Base-by-base conservation (phyloP, 2,797 vertebrate genomes). In the Acestrorhynchus altus region DNA sequence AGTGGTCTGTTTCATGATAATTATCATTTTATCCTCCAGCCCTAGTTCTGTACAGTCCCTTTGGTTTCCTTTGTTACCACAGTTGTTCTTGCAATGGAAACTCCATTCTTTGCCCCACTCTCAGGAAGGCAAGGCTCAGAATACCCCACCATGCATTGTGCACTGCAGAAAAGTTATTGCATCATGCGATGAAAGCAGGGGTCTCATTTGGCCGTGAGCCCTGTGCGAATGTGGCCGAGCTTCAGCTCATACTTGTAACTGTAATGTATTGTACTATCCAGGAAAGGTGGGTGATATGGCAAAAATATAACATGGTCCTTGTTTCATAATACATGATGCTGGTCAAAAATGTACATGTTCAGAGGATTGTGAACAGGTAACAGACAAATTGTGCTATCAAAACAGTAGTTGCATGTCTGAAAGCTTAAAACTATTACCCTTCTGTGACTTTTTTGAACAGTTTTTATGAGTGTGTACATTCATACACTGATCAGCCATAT, bases 211-310 rank as follows among this genome's bases (percentile, higher is more conserved):
- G 28, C 65, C 35, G 22, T 77, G 67, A 49, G 42, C 68, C 35
- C 72, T 20, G 44, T 54, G 46, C 49, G 49, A 47, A 63, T 22
- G 46, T 39, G 70, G 54, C 72, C 64, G 49, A 16, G 46, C n/a
- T 26, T 20, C 35, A 26, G 54, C 60, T 81, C 59, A 64, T 70
- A 56, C 31, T 61, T 26, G 67, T 22, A 26, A n/a, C 59, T 65
- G 40, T 57, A 66, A 80, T 80, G 67, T 70, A 59, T 42, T 76
- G 67, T 40, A 26, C 49, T 63, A 20, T 39, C 26, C 12, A 24
- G 39, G 6, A 39, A 35, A 18, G 31, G 18, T 51, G 1, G 47
- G 16, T 7, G 18, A 18, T n/a, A 7, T n/a, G 47, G 47, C 13
- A 1, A 51, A 51, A n/a, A 49, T 5, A 49, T 49, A 18, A 20